A percentile compares a stretch with the other conserved stretches of the same genome.
These are phyloP conservation scores for Erithacus rubecula DNA, from an alignment of 2,797 vertebrate species.

Conservation along the genomic window DNA sequence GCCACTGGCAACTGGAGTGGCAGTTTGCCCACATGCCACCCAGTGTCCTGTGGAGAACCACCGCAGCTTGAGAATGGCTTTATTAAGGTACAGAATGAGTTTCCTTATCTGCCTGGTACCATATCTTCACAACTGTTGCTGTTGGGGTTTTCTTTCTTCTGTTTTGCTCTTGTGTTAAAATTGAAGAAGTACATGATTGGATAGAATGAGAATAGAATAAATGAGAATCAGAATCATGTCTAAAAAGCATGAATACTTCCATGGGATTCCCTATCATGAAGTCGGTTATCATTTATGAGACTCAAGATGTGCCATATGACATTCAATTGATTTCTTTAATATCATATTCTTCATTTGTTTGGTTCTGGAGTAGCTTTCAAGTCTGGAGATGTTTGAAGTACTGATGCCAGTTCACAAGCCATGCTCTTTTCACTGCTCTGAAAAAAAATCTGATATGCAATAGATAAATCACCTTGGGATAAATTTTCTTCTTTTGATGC, in stretches of 20 bases:
- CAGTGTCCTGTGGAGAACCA: slow-evolving; percentile 85
- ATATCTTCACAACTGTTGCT: background rate
- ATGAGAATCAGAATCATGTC: rapidly evolving
- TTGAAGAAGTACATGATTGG: background rate
- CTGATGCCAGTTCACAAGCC: background rate
- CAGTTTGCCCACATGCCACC: slow-evolving; percentile 85
- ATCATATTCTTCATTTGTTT: background rate
- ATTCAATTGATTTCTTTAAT: background rate
- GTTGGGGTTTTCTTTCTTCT: background rate
- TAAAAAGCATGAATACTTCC: background rate
- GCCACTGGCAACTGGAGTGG: slow-evolving; percentile 93
- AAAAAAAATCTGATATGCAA: background rate
- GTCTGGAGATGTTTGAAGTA: background rate
- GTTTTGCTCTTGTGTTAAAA: background rate
- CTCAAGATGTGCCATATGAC: background rate
- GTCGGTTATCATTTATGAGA: background rate
- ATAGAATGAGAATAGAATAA: background rate
- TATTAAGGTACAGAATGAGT: slow-evolving; percentile 81
- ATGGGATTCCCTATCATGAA: background rate
- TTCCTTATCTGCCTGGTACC: background rate
- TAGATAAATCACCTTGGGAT: background rate
- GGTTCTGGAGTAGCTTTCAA: background rate
- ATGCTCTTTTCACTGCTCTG: background rate
- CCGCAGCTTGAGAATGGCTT: slow-evolving; percentile 85
- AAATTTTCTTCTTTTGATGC: background rate